Evolutionary conservation across 2,888 invertebrate species (phyloP).

Genomic region (Tipula helvola): DNA sequence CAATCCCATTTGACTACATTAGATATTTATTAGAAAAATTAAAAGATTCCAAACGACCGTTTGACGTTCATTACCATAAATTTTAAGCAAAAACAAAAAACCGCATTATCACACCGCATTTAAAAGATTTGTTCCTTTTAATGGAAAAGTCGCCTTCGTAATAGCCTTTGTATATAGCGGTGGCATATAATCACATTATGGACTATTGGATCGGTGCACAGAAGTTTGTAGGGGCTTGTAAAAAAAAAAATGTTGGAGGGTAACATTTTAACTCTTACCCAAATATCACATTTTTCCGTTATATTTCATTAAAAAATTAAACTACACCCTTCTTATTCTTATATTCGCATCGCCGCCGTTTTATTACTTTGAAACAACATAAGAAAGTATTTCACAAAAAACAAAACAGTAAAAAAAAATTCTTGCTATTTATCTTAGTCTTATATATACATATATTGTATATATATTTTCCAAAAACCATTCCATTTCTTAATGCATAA

Average conservation of each 20-base stretch:
- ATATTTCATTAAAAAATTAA: not conserved
- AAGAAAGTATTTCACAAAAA: not conserved
- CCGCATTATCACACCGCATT: not conserved
- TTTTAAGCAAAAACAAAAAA: not conserved
- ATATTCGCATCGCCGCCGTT: not conserved
- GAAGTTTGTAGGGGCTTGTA: not conserved
- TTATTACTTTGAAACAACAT: not conserved
- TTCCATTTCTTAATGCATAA: conserved; percentile 9
- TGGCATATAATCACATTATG: not conserved
- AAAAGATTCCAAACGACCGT: not conserved
- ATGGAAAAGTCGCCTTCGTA: not conserved
- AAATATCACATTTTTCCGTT: not conserved
- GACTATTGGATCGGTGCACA: not conserved
- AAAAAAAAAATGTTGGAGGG: not conserved
- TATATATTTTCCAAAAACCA: not conserved
- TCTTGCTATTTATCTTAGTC: conserved; percentile 6
- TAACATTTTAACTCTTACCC: not conserved
- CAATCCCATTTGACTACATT: not conserved
- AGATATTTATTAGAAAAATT: not conserved
- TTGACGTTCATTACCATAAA: not conserved
- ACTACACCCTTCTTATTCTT: not conserved
- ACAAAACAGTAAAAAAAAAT: not conserved
- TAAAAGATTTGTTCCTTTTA: not conserved
- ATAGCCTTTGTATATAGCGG: not conserved
- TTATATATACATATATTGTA: not conserved